Conservation (phyloP, 2,797 vertebrate genomes). For the Peromyscus attwateri region DNA sequence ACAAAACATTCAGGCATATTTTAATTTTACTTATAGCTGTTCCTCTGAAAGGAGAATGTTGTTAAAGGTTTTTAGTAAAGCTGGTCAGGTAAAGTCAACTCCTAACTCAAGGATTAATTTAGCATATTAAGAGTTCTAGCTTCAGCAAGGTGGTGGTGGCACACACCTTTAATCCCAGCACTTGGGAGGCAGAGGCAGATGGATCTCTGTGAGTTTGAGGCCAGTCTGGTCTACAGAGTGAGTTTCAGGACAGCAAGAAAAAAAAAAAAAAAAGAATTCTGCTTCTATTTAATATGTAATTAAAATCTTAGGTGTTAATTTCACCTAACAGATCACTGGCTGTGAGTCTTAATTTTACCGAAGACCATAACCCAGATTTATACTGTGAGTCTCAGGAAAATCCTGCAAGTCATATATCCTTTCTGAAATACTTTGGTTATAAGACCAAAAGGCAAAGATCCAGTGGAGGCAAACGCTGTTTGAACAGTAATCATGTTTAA, state of each 20-base stretch:
- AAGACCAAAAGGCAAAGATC: neutral
- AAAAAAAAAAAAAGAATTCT: neutral
- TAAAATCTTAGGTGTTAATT: slow-evolving; percentile 42
- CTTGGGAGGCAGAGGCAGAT: neutral
- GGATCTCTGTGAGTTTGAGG: neutral
- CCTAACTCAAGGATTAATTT: neutral
- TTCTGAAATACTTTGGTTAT: slow-evolving; percentile 22
- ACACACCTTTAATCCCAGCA: neutral
- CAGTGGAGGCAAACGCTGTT: neutral
- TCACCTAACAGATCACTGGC: slow-evolving; percentile 14
- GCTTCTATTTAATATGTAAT: slow-evolving; percentile 48
- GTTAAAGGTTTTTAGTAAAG: neutral
- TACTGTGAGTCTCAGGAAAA: neutral
- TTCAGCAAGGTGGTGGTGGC: neutral
- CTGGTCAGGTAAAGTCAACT: neutral
- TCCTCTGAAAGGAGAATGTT: neutral
- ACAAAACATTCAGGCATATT: neutral
- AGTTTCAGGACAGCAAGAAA: neutral
- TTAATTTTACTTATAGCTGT: slow-evolving; percentile 20
- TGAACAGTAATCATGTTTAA: neutral
- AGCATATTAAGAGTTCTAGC: neutral
- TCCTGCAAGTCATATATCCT: neutral
- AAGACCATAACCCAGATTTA: neutral
- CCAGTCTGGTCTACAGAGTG: neutral
- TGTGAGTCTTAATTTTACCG: slow-evolving; percentile 45